A percentile compares a stretch with the other conserved stretches of the same genome.
phyloP scores from a whole-genome alignment of 2,797 vertebrate genomes.

The Anomalospiza imberbis region DNA sequence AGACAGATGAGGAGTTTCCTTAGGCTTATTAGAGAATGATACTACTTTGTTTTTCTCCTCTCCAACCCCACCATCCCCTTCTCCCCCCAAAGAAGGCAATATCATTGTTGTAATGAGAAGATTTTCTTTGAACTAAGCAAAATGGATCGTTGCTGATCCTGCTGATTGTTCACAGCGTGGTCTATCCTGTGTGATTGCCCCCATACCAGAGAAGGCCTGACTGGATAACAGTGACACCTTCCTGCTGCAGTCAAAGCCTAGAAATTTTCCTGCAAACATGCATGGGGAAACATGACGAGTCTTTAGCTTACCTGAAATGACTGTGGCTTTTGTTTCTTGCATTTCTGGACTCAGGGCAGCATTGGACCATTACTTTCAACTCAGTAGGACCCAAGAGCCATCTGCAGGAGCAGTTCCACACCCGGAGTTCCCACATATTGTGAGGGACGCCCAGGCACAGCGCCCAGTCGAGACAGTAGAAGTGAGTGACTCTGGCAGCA shows the following conservation, averaged over 20 bases:
- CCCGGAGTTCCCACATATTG: rapidly evolving
- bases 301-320: background rate
- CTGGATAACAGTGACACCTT: background rate
- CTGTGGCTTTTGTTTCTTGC: background rate
- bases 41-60: background rate
- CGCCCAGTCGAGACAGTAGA: conserved; percentile 73
- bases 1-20: background rate
- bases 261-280: background rate
- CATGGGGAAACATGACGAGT: background rate
- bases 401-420: background rate
- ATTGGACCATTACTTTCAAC: conserved; percentile 80
- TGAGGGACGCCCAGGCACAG: conserved; percentile 6
- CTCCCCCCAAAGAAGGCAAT: background rate
- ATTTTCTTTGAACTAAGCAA: background rate
- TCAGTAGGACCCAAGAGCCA: conserved; percentile 72
- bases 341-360: conserved; percentile 64
- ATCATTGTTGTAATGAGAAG: background rate
- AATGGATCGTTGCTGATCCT: background rate
- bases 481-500: conserved; percentile 74
- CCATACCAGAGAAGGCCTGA: background rate
- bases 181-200: background rate
- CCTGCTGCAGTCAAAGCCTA: background rate
- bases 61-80: background rate
- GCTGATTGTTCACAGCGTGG: background rate
- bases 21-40: background rate